Percentiles rank a stretch among this genome's conserved stretches.
phyloP scores from a whole-genome alignment of 2,797 vertebrate genomes.

The Coregonus ussuriensis region DNA sequence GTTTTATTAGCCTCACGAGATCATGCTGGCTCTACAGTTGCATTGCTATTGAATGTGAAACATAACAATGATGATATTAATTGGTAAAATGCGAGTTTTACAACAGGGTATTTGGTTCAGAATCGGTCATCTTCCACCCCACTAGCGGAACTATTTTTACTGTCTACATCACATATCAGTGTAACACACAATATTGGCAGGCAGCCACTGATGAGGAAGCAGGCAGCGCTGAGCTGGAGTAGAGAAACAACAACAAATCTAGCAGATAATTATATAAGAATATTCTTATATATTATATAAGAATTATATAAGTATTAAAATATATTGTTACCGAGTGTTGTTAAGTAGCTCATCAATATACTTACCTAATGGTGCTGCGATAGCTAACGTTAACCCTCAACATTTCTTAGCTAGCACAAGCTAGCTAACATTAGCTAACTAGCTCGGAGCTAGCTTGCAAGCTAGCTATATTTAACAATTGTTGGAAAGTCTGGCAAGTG shows the following conservation, averaged over 20 bases:
- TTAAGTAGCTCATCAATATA: not conserved
- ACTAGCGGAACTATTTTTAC: not conserved
- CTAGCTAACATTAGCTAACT: not conserved
- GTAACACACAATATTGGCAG: conserved; percentile 59
- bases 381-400: not conserved
- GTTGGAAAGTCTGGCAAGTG: conserved; percentile 39
- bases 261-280: too few relatives aligned
- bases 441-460: not conserved
- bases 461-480: conserved; percentile 38
- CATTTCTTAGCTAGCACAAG: not conserved
- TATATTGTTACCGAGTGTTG: not conserved
- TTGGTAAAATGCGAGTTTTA: too few relatives aligned
- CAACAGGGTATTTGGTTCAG: too few relatives aligned
- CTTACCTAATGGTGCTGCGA: not conserved
- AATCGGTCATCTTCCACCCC: conserved; percentile 4
- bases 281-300: too few relatives aligned
- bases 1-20: too few relatives aligned
- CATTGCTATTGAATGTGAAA: too few relatives aligned
- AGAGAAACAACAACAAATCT: too few relatives aligned
- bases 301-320: too few relatives aligned
- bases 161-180: conserved; percentile 25
- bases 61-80: too few relatives aligned
- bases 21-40: too few relatives aligned
- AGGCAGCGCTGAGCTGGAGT: too few relatives aligned
- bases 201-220: too few relatives aligned